Base-by-base conservation (phyloP, 2,113 vertebrate species). In the Chlorocebus sabaeus region DNA sequence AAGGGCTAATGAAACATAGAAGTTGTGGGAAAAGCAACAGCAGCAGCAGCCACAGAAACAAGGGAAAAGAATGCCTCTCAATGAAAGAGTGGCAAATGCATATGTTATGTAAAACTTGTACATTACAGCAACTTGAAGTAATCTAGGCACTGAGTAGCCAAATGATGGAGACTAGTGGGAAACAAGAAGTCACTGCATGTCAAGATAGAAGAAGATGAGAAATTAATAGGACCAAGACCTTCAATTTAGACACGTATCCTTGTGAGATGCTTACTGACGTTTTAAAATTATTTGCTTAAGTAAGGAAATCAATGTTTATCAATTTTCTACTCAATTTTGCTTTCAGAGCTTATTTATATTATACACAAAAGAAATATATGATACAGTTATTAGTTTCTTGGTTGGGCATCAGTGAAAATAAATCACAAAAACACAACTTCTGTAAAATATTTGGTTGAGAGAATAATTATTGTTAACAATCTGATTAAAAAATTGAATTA, bases 101-200 rank as follows among this genome's bases (percentile, higher is more conserved):
- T 27, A 2, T 38, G 23, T 92, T 67, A 35, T 16, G 1, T 50
- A 38, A 35, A 38, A 67, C 38, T 12, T 40, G 5, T n/a, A 38
- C 5, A 59, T 17, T 23, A 14, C 48, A 18, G 2, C 45, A n/a
- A 16, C 18, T 5, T 0, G 8, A 35, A 80, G 30, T 10, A 23
- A 4, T 40, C 20, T 40, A 7, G 1, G 35, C 2, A 4, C 2
- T 3, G 5, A 64, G 13, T 13, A 81, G 5, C 40, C n/a, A 27
- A 61, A 50, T 18, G 9, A 25, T 50, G 35, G 85, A 35, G 6
- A 70, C 4, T 48, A 35, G 6, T 84, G 52, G 68, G 48, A 43
- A 45, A 89, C 57, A 14, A 67, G 38, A 78, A 59, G 85, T 32
- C 10, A 13, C 14, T 30, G 0, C 18, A 0, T 6, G 8, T 52